Base-by-base conservation (phyloP, 2,888 invertebrate genomes). In the Micoletzkya japonica region DNA sequence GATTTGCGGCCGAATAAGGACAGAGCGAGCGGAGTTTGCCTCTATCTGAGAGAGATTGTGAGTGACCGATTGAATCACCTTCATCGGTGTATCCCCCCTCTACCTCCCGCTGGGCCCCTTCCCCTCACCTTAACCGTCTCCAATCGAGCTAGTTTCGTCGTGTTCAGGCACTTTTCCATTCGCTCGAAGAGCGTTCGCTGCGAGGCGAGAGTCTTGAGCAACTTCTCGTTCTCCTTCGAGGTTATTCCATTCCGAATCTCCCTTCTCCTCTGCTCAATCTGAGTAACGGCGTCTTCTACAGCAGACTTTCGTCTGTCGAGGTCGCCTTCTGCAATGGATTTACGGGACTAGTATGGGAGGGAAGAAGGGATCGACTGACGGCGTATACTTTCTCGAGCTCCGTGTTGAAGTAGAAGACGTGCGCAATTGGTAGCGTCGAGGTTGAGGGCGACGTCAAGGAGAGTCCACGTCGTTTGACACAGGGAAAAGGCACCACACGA, bases 371-470 rank as follows among this genome's bases (percentile, higher is more conserved):
- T 36, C 6, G 56, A 74, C 74, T 76, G 56, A 88, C 88, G 86
- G 72, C 83, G 76, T 20, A 85, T 81, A 73, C 87, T 87, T 78
- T 89, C 88, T 36, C 84, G 83, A 2, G 88, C 88, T 7, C 88
- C 88, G 70, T 87, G 83, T 77, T 92, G 91, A 85, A 94, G 90
- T 74, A 97, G 90, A 91, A 95, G 92, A 88, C 92, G 93, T 70
- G 92, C 92, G 87, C 96, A 90, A 66, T 92, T 91, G 80, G 92
- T 90, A 86, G 95, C 93, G 87, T 92, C 92, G 85, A 93, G 92
- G 85, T 96, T 89, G 66, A 95, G 92, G 0, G 96, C 95, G 75
- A 96, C 92, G 87, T 96, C 96, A 86, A 96, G 87, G 0, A 94
- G 91, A 14, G 94, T 93, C 76, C 96, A 89, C 44, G 7, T 89